Evolutionary conservation across 2,113 vertebrate genomes (phyloP).

Genomic region (Miniopterus natalensis): DNA sequence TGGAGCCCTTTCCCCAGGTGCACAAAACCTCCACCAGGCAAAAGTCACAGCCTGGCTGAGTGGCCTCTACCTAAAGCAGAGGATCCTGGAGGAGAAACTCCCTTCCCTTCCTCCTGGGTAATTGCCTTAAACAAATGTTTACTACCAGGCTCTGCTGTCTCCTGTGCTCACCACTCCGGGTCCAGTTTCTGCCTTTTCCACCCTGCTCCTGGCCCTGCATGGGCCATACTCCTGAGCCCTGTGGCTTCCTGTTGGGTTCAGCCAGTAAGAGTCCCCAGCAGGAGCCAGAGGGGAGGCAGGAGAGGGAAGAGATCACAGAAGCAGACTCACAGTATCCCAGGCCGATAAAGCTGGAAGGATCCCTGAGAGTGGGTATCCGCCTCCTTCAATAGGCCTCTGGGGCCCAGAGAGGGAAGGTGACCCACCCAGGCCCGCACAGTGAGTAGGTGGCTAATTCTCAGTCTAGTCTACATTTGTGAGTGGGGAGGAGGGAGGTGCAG

Average conservation of each 20-base stretch:
- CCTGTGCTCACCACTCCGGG: accelerated
- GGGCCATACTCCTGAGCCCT: too few relatives aligned
- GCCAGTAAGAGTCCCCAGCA: accelerated
- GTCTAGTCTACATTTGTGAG: background rate
- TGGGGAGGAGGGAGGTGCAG: background rate
- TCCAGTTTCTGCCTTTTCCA: background rate
- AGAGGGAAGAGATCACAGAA: background rate
- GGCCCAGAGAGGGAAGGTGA: background rate
- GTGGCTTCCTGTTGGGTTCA: background rate
- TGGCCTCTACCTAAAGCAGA: accelerated
- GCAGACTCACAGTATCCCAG: background rate
- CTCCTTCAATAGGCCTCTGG: background rate
- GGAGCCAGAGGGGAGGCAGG: background rate
- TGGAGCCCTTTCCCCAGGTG: background rate
- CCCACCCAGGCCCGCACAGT: background rate
- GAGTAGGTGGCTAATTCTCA: background rate
- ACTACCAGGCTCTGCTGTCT: background rate
- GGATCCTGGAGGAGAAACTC: background rate
- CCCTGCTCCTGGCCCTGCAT: too few relatives aligned
- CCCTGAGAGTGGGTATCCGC: background rate
- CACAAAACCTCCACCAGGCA: background rate
- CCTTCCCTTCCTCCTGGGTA: background rate
- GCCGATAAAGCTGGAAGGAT: background rate
- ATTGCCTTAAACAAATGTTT: background rate
- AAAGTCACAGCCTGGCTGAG: background rate